phyloP scores from a whole-genome alignment of 2,113 vertebrate species.

The Sturnus vulgaris region DNA sequence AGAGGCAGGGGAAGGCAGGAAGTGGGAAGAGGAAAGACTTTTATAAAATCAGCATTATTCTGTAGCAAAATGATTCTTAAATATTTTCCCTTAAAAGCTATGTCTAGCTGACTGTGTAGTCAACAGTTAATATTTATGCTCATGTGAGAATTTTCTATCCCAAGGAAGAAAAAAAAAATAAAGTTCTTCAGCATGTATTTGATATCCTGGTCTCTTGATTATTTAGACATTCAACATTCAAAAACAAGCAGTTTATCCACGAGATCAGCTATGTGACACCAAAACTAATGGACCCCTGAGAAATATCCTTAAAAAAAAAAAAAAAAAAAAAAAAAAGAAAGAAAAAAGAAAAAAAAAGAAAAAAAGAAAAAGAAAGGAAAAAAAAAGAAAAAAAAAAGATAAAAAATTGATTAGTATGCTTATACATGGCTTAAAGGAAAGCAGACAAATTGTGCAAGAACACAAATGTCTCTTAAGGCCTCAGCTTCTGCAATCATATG shows the following conservation, averaged over 20 bases:
- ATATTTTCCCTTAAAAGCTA: background rate
- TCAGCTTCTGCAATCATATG: background rate
- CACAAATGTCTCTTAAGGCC: background rate
- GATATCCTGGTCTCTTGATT: background rate
- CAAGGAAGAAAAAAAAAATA: background rate
- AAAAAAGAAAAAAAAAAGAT: too few relatives aligned
- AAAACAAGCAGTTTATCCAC: slow-evolving; percentile 55
- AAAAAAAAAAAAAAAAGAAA: too few relatives aligned
- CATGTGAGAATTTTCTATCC: background rate
- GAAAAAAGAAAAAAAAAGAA: too few relatives aligned
- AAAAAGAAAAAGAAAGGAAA: too few relatives aligned
- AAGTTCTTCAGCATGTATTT: background rate
- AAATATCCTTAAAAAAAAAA: background rate
- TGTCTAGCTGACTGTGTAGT: background rate
- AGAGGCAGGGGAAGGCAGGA: background rate
- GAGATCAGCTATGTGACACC: slow-evolving; percentile 28
- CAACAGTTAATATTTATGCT: background rate
- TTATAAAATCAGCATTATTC: background rate
- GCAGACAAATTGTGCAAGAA: slow-evolving; percentile 3
- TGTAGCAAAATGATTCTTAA: background rate
- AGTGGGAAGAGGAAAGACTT: background rate
- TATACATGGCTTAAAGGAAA: slow-evolving; percentile 1
- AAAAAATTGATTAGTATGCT: background rate
- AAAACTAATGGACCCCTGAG: slow-evolving; percentile 37
- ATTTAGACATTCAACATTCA: slow-evolving; percentile 54